Base-by-base conservation (phyloP, 2,113 vertebrate species). In the Clarias macrocephalus region DNA sequence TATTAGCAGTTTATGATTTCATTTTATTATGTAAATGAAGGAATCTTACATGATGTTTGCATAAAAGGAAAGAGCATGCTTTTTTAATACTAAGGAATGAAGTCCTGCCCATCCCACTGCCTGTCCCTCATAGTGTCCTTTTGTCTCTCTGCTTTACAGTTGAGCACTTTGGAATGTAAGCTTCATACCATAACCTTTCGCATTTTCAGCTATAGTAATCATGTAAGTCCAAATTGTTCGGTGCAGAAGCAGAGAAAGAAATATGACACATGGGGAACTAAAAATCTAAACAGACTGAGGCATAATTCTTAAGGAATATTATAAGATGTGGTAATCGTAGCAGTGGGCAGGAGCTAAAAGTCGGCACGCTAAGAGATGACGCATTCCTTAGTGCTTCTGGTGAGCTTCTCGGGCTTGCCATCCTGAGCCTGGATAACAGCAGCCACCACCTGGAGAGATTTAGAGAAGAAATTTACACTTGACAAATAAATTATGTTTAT, bases 331-430 rank as follows among this genome's bases (percentile, higher is more conserved):
- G 33, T 68, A 56, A 79, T 54, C 62, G 6, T 21, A 56, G 60
- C 80, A 75, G n/a, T 8, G 73, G 76, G 81, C 68, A 28, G 82
- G 60, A 25, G 19, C n/a, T 57, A 77, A 66, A 73, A 12, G 30
- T 62, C 79, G 62, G 57, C 57, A 42, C 37, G 48, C 93, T 94
- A 97, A 88, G 96, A 93, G 91, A 97, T 95, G 90, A 89, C 3
- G 0, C 96, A 97, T 42, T 95, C 94, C 11, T 95, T 95, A 28
- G 93, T 94, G 88, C 95, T 96, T 89, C 94, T 96, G 86, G 94
- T 95, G 93, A 97, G 95, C 80, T 95, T 96, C 63, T 96, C 89
- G 0, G 95, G 95, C 62, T 96, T 95, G 83, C 96, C 96, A 0
- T 94, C 92, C 48, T 92, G 93, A 9, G 96, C 96, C 91, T 93